Evolutionary conservation across 2,888 invertebrate species (phyloP).

Genomic region (Drosophila silvestris): DNA sequence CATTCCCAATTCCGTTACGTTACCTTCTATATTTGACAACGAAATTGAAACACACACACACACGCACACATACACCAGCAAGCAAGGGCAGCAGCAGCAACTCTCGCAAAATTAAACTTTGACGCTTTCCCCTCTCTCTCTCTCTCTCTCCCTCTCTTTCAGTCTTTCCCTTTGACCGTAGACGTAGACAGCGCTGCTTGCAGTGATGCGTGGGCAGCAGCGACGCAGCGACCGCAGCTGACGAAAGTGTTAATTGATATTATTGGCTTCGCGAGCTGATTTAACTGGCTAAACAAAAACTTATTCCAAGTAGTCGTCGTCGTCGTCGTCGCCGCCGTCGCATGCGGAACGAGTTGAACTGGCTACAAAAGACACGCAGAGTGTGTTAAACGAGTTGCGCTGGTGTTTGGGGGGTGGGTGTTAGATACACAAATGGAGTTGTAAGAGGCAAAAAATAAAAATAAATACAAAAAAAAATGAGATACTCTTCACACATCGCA

Average conservation of each 20-base stretch:
- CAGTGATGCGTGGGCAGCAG: conserved; percentile 63
- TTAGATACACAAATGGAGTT: conserved; percentile 65
- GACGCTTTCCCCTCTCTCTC: conserved; percentile 6
- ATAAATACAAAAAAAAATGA: neutral
- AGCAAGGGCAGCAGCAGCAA: conserved; percentile 24
- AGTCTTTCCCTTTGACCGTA: conserved; percentile 3
- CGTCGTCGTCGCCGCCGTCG: neutral
- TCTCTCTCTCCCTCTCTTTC: neutral
- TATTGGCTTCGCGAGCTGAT: conserved; percentile 53
- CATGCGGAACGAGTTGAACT: conserved; percentile 49
- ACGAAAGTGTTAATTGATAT: conserved; percentile 79
- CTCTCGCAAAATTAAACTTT: conserved; percentile 14
- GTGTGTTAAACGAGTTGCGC: conserved; percentile 38
- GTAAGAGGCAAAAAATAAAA: conserved; percentile 38
- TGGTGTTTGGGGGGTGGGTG: conserved; percentile 25
- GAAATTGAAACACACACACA: conserved; percentile 38
- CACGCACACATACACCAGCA: neutral
- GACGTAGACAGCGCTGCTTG: conserved; percentile 17
- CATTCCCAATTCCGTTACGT: conserved; percentile 31
- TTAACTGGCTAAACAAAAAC: conserved; percentile 35
- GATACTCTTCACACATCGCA: conserved; percentile 32
- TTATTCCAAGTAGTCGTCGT: conserved; percentile 8
- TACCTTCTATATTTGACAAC: conserved; percentile 48
- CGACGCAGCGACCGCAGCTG: conserved; percentile 24
- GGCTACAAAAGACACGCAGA: conserved; percentile 20